Base-by-base conservation (phyloP, 1,140 invertebrate genomes). In the Archegozetes longisetosus region DNA sequence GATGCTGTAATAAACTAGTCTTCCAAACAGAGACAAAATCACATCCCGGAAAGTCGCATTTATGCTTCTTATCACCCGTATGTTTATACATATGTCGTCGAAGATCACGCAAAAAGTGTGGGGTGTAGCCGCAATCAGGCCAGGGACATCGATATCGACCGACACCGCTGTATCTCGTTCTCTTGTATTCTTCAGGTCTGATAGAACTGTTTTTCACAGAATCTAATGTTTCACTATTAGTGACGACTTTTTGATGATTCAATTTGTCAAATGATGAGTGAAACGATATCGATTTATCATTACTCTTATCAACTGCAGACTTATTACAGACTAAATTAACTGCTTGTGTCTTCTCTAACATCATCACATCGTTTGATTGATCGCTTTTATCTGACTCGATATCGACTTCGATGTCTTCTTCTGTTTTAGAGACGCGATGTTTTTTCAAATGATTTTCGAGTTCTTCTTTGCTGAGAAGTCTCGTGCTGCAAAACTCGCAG, bases 21-120 rank as follows among this genome's bases (percentile, higher is more conserved):
- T 58, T 58, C 57, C 57, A 58, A 12, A 58, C 57, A 25, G 57
- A 58, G 2, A 58, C 57, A 58, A 58, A 58, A 27, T 53, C 47
- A 40, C 57, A 58, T n/a, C 47, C 47, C 6, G 46, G 12, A 47
- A 17, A 47, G 17, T 47, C 32, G 27, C 57, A 58, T 27, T 58
- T 58, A 27, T 58, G 47, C n/a, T 53, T 49, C 47, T 58, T 58
- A 27, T 58, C 57, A 23, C 57, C 57, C 4, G 57, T 58, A 46
- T 58, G 57, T 53, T 58, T 58, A 23, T 50, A 58, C 57, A 58
- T 58, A 27, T 58, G 57, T 2, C 57, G 47, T n/a, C 57, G 57
- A 6, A 58, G 47, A 40, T 58, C 57, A 17, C 57, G 57, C 9
- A 58, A 24, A 28, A 58, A 58, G 24, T 58, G 57, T 24, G 57